phyloP scores from a whole-genome alignment of 2,113 vertebrate genomes.

The Podarcis muralis region DNA sequence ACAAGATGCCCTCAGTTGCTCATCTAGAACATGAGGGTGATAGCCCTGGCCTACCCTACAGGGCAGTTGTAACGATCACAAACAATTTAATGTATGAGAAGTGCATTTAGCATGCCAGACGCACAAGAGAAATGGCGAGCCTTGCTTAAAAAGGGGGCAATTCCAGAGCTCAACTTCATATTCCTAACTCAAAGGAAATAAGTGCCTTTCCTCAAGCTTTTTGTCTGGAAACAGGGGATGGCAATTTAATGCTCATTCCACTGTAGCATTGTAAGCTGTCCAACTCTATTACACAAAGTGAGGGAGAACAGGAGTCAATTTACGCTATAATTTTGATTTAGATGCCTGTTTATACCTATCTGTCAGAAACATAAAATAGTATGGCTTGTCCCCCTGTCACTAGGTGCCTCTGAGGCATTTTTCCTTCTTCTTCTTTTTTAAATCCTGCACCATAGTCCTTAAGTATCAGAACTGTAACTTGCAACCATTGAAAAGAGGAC shows the following conservation, averaged over 20 bases:
- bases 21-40: too few relatives aligned
- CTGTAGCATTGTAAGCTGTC: neutral
- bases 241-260: neutral
- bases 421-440: neutral
- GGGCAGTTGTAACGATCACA: neutral
- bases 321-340: neutral
- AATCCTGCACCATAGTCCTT: too few relatives aligned
- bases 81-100: neutral
- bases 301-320: neutral
- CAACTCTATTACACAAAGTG: neutral
- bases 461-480: neutral
- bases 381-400: neutral
- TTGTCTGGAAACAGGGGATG: neutral
- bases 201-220: neutral
- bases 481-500: neutral
- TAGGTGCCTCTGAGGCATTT: conserved; percentile 17
- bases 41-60: too few relatives aligned
- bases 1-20: too few relatives aligned
- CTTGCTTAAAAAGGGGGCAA: neutral
- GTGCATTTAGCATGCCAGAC: neutral
- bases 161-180: neutral
- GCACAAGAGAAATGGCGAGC: neutral
- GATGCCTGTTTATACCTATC: neutral
- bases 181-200: neutral
- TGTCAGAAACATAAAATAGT: conserved; percentile 15